Conservation (phyloP, 2,888 invertebrate species). For the Diogma glabrata region DNA sequence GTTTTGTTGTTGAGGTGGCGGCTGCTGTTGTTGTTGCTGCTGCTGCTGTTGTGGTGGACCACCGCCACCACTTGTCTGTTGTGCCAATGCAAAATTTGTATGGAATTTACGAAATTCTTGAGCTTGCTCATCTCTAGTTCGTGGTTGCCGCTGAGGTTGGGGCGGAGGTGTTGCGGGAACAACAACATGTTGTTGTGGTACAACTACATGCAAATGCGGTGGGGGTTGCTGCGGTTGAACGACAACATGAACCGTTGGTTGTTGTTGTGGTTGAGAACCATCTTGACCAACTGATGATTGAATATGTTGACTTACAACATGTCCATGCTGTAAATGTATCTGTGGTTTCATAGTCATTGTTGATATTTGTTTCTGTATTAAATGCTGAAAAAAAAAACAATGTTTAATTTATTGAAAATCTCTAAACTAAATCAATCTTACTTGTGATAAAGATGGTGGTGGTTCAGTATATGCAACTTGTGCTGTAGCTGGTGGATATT, state of each 20-base stretch:
- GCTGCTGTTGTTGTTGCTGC: constrained; percentile 24
- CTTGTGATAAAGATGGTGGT: constrained; percentile 13
- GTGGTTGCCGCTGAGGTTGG: constrained; percentile 29
- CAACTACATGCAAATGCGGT: constrained; percentile 11
- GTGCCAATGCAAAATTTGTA: constrained; percentile 62
- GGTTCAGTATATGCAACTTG: constrained; percentile 27
- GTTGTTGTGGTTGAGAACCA: background rate
- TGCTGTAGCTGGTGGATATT: constrained; percentile 26
- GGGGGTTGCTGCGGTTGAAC: constrained; percentile 11
- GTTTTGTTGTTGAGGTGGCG: constrained; percentile 23
- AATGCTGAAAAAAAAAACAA: no score
- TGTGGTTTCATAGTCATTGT: constrained; percentile 22
- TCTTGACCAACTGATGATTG: constrained; percentile 8
- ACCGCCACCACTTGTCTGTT: constrained; percentile 18
- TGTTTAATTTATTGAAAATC: no score
- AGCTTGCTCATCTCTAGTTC: constrained; percentile 31
- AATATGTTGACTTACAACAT: constrained; percentile 9
- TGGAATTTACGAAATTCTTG: constrained; percentile 66
- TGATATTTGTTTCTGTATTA: constrained; percentile 6
- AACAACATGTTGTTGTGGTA: constrained; percentile 16
- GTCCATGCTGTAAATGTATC: constrained; percentile 16
- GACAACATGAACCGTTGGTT: constrained; percentile 11
- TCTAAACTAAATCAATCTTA: background rate
- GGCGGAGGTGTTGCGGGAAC: constrained; percentile 24
- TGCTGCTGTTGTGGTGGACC: constrained; percentile 19